phyloP scores from a whole-genome alignment of 2,888 invertebrate genomes.

The Eupithecia tripunctaria region DNA sequence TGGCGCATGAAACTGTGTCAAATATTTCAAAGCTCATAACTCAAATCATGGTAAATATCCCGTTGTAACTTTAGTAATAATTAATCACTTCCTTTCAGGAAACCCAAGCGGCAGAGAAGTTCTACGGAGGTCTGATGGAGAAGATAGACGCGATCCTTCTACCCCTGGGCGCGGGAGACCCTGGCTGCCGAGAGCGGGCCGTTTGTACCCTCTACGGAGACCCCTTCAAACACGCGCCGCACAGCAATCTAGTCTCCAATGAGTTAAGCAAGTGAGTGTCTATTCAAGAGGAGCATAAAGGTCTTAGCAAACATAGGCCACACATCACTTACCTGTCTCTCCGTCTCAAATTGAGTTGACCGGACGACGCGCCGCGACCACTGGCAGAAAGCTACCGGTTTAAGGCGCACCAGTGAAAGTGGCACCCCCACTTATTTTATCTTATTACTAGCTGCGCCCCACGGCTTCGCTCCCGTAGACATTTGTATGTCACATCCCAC shows the following conservation, averaged over 20 bases:
- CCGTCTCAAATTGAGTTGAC: background rate
- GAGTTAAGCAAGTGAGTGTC: constrained; percentile 93
- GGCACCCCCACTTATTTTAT: too few species aligned
- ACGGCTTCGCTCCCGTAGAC: too few species aligned
- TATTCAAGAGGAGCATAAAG: background rate
- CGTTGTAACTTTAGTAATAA: too few species aligned
- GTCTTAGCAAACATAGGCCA: background rate
- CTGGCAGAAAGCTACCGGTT: too few species aligned
- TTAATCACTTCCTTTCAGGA: constrained; percentile 57
- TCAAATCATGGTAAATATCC: too few species aligned
- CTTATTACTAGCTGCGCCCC: too few species aligned
- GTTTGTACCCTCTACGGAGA: constrained; percentile 94
- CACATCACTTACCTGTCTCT: background rate
- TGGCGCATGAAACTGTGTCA: too few species aligned
- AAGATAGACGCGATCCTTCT: constrained; percentile 90
- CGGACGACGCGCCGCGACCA: too few species aligned
- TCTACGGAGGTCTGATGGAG: constrained; percentile 92
- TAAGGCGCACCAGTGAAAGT: too few species aligned
- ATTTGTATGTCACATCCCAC: too few species aligned
- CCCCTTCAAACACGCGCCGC: constrained; percentile 91
- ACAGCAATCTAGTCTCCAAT: constrained; percentile 93
- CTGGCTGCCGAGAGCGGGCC: constrained; percentile 90
- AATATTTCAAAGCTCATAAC: too few species aligned
- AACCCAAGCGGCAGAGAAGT: constrained; percentile 79
- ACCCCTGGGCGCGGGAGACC: constrained; percentile 88